phyloP scores from a whole-genome alignment of 2,797 vertebrate genomes.

The Morelia viridis region DNA sequence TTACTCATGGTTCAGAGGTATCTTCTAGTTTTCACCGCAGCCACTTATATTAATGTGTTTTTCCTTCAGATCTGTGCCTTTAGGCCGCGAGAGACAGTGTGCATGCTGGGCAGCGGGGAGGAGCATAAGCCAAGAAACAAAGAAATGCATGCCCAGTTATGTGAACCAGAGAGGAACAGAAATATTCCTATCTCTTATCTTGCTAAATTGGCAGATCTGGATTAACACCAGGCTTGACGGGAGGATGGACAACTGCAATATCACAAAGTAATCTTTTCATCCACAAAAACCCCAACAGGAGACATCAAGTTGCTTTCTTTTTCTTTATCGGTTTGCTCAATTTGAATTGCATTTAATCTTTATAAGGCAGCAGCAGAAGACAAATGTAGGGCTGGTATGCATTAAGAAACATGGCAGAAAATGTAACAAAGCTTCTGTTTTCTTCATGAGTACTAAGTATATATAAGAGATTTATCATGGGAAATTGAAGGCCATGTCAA shows the following conservation, averaged over 20 bases:
- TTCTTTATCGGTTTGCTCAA: neutral
- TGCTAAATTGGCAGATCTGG: too few relatives aligned
- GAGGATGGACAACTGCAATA: neutral
- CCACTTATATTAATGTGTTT: too few relatives aligned
- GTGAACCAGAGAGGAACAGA: too few relatives aligned
- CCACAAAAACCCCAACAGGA: neutral
- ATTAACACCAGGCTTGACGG: neutral
- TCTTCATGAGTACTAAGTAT: conserved; percentile 29
- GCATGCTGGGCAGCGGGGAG: too few relatives aligned
- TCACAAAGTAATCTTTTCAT: neutral
- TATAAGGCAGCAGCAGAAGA: neutral
- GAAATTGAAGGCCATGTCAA: conserved; percentile 55
- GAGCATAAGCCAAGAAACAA: too few relatives aligned
- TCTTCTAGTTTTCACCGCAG: too few relatives aligned
- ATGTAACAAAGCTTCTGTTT: neutral
- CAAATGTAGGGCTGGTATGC: neutral
- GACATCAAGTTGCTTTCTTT: neutral
- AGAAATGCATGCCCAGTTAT: too few relatives aligned
- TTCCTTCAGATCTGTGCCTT: too few relatives aligned
- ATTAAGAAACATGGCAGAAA: neutral
- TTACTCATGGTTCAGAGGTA: too few relatives aligned
- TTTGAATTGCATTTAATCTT: neutral
- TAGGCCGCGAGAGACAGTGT: too few relatives aligned
- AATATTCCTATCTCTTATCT: too few relatives aligned
- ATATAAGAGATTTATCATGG: conserved; percentile 44